A percentile compares a stretch with the other conserved stretches of the same genome.
phyloP scores from a whole-genome alignment of 2,888 invertebrate genomes.

The Xestoiulus laeticollis region DNA sequence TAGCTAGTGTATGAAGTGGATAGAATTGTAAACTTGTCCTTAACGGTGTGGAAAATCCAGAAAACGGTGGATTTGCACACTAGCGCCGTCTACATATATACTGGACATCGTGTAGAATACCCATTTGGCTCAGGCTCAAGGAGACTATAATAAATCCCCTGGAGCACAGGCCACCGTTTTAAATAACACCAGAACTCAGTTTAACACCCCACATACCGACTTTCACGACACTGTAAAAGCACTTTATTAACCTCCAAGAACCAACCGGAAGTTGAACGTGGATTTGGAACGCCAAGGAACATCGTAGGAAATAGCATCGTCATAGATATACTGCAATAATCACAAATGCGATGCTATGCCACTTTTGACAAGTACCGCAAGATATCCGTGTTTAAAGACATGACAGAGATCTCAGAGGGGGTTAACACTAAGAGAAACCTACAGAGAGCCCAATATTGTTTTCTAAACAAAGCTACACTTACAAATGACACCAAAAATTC shows the following conservation, averaged over 20 bases:
- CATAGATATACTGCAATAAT: not conserved
- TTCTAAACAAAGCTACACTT: too few relatives aligned
- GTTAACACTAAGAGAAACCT: not conserved
- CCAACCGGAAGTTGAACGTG: not conserved
- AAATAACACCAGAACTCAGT: not conserved
- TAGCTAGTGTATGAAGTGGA: not conserved
- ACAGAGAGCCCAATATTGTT: too few relatives aligned
- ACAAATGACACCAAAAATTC: too few relatives aligned
- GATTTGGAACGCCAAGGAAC: not conserved
- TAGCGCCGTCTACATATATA: not conserved
- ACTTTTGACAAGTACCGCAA: not conserved
- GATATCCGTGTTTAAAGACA: not conserved
- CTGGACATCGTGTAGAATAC: not conserved
- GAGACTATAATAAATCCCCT: not conserved
- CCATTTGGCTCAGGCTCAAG: slow-evolving; percentile 18
- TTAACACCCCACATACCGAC: slow-evolving; percentile 3
- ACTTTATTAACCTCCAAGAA: slow-evolving; percentile 30
- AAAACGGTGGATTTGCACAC: not conserved
- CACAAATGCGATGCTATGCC: not conserved
- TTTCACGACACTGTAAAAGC: slow-evolving; percentile 34
- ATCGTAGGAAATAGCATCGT: not conserved
- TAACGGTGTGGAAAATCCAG: not conserved
- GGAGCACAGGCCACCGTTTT: slow-evolving; percentile 2
- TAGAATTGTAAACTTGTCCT: slow-evolving; percentile 4
- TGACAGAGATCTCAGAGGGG: not conserved